A percentile compares a stretch with the other conserved stretches of the same genome.
These are phyloP conservation scores for Cavia aperea DNA, from an alignment of 2,113 vertebrate species.

Conservation along the genomic window DNA sequence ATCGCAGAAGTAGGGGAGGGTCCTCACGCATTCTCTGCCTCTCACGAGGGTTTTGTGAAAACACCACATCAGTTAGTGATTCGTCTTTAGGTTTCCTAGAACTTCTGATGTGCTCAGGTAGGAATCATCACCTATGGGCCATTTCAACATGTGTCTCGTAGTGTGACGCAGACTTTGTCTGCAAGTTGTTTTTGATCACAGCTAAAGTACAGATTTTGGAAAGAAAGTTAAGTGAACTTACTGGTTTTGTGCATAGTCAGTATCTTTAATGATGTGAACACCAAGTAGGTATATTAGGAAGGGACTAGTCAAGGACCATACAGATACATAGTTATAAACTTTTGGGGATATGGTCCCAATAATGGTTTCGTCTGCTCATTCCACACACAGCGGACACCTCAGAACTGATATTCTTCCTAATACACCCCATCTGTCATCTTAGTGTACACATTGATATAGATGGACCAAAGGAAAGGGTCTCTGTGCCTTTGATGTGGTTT, in stretches of 20 bases:
- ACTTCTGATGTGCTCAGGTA: neutral
- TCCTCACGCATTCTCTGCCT: neutral
- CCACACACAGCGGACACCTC: fast-evolving
- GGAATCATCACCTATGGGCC: neutral
- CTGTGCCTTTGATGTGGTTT: neutral
- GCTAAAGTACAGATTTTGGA: neutral
- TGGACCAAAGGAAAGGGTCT: neutral
- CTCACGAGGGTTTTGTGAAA: neutral
- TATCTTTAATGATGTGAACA: neutral
- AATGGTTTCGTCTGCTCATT: neutral
- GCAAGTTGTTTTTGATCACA: neutral
- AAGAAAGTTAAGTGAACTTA: neutral
- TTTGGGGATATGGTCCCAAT: neutral
- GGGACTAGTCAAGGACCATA: neutral
- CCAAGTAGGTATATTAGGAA: neutral
- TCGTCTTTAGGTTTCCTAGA: neutral
- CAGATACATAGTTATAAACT: neutral
- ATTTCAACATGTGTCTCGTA: neutral
- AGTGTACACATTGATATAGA: neutral
- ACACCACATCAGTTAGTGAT: neutral
- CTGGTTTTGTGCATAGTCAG: neutral
- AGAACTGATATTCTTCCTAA: neutral
- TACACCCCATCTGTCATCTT: neutral
- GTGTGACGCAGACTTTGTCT: neutral
- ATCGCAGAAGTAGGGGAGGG: neutral